Evolutionary conservation across 2,888 invertebrate genomes (phyloP), one percentile per base, ranked within the genome.

Genomic region (Macropis europaea): DNA sequence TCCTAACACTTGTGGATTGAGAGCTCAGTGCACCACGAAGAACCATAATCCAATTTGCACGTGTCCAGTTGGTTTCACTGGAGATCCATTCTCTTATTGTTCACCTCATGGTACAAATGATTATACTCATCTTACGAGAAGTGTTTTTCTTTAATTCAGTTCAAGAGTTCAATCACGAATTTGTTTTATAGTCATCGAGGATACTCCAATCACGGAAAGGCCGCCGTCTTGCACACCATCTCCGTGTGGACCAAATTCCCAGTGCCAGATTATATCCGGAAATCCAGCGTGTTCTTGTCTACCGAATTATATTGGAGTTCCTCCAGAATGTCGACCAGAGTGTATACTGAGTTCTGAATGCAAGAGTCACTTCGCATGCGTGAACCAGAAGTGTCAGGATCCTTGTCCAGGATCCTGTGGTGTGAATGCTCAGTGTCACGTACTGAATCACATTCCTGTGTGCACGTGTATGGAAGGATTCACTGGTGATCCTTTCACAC

Each of bases 31-130:
- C 85, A 93, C 93, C 48, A 95, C 95, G 0, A 94, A 94, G 86
- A 96, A 96, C 88, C 97, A 97, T 88, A 96, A 95, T 84, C 96
- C 97, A 2, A 95, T 96, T 73, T 97, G 97, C 86, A 95, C 95
- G 2, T 97, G 97, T 82, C 95, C 96, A 43, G 91, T 93, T 40
- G 95, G 95, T n/a, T 95, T 94, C 90, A 95, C 95, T 36, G 97
- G 97, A 45, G 96, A 97, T 93, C 96, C 97, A 56, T 96, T 96
- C 87, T 93, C 93, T 2, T 94, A 94, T 85, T 97, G 97, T 84
- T 92, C 93, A 53, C 92, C 92, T 78, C 91, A 92, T 84, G 92
- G 95, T 95, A 93, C 93, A 93, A 63, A 53, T 30, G 17, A 38
- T 53, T 13, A 17, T 6, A 43, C 2, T 24, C 32, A 19, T 17